Percentiles rank a stretch among this genome's conserved stretches.
These are phyloP conservation scores for Sceloporus tristichus DNA, from an alignment of 2,113 vertebrate species.

Conservation along the genomic window DNA sequence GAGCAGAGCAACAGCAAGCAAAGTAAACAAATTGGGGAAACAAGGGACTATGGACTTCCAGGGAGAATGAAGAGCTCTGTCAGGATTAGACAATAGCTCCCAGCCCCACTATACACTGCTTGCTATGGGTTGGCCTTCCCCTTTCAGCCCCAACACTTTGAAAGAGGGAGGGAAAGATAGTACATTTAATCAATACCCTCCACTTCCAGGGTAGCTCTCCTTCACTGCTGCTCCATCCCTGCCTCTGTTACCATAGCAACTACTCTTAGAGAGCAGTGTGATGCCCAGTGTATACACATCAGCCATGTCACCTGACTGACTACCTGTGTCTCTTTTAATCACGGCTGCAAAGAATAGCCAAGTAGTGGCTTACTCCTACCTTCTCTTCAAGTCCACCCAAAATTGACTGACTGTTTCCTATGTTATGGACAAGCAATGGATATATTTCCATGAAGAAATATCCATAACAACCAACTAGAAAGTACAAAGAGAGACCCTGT, in stretches of 20 bases:
- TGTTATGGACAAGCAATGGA: neutral
- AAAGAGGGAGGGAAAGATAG: constrained; percentile 3
- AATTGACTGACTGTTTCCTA: constrained; percentile 25
- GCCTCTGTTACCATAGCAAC: constrained; percentile 80
- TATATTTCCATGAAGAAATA: neutral
- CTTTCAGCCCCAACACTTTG: neutral
- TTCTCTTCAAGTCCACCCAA: constrained; percentile 64
- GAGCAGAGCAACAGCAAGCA: constrained; percentile 30
- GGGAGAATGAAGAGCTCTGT: neutral
- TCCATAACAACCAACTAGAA: neutral
- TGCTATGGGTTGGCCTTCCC: constrained; percentile 3
- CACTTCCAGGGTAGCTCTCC: constrained; percentile 72
- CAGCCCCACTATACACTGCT: neutral
- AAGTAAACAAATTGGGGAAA: neutral
- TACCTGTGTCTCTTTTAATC: constrained; percentile 75
- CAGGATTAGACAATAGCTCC: neutral
- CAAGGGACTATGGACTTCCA: neutral
- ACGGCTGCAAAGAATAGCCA: constrained; percentile 68
- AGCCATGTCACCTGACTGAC: constrained; percentile 69
- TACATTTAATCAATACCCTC: constrained; percentile 75
- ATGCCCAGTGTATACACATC: constrained; percentile 71
- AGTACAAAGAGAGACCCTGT: neutral
- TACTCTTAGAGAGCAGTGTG: constrained; percentile 64
- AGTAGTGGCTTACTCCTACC: constrained; percentile 67
- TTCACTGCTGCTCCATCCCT: constrained; percentile 70